phyloP scores from a whole-genome alignment of 2,113 vertebrate species.

The Clarias gariepinus region DNA sequence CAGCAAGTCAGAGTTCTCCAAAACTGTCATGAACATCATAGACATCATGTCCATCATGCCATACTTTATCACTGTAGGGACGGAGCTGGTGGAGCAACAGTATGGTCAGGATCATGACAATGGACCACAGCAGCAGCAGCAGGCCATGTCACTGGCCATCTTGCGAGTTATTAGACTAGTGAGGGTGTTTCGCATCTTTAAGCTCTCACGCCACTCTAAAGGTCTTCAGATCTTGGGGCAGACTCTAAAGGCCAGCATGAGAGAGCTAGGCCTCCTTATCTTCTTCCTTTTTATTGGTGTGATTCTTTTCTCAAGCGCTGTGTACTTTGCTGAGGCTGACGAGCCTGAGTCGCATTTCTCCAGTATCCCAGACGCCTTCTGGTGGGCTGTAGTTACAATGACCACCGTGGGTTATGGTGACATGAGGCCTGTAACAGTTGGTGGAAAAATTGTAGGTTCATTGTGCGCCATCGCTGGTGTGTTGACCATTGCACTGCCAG shows the following conservation, averaged over 20 bases:
- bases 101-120: constrained; percentile 74
- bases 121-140: constrained; percentile 81
- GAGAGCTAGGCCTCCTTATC: constrained; percentile 92
- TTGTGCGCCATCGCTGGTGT: constrained; percentile 94
- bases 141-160: constrained; percentile 96
- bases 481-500: constrained; percentile 93
- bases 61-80: constrained; percentile 95
- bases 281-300: constrained; percentile 98
- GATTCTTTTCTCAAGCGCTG: constrained; percentile 96
- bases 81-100: constrained; percentile 88
- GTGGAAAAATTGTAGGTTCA: constrained; percentile 94
- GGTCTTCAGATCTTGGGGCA: constrained; percentile 95
- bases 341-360: constrained; percentile 91
- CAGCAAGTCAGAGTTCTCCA: constrained; percentile 91
- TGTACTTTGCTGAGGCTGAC: constrained; percentile 91
- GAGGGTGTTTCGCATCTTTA: constrained; percentile 94
- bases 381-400: constrained; percentile 99
- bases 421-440: constrained; percentile 91
- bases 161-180: constrained; percentile 92
- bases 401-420: constrained; percentile 96
- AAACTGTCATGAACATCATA: constrained; percentile 96
- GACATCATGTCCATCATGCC: constrained; percentile 95
- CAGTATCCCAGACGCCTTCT: constrained; percentile 97
- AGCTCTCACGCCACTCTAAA: constrained; percentile 93
- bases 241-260: constrained; percentile 94